Evolutionary conservation across 2,888 invertebrate species (phyloP).

Genomic region (Phrixothrix hirtus): DNA sequence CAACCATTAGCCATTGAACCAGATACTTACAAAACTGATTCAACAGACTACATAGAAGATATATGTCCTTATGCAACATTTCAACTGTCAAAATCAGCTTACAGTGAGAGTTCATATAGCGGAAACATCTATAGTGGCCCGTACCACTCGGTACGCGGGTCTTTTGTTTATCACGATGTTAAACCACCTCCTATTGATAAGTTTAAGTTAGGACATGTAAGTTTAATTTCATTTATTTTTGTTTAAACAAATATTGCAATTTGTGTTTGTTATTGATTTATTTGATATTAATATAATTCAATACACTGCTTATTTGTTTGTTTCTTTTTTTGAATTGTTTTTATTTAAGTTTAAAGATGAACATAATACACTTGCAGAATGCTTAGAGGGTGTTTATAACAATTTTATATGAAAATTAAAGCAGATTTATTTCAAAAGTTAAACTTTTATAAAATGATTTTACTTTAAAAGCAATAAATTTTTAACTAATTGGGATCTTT

Average conservation of each 20-base stretch:
- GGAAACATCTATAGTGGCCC: slow-evolving; percentile 86
- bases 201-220: slow-evolving; percentile 73
- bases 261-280: neutral
- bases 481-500: no score
- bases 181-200: slow-evolving; percentile 75
- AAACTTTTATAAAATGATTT: no score
- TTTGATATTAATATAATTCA: neutral
- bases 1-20: slow-evolving; percentile 59
- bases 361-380: no score
- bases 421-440: no score
- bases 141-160: slow-evolving; percentile 82
- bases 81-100: slow-evolving; percentile 79
- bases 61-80: slow-evolving; percentile 93
- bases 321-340: neutral
- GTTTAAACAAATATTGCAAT: slow-evolving; percentile 1
- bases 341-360: no score
- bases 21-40: slow-evolving; percentile 58
- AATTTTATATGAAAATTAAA: no score
- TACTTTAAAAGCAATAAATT: no score
- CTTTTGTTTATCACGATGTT: slow-evolving; percentile 89
- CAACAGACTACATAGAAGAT: slow-evolving; percentile 85
- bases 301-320: neutral
- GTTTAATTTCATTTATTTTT: slow-evolving; percentile 42
- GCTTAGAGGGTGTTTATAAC: no score
- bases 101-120: slow-evolving; percentile 89